A percentile compares a stretch with the other conserved stretches of the same genome.
phyloP scores from a whole-genome alignment of 2,888 invertebrate genomes.

The Rotaria macrura region DNA sequence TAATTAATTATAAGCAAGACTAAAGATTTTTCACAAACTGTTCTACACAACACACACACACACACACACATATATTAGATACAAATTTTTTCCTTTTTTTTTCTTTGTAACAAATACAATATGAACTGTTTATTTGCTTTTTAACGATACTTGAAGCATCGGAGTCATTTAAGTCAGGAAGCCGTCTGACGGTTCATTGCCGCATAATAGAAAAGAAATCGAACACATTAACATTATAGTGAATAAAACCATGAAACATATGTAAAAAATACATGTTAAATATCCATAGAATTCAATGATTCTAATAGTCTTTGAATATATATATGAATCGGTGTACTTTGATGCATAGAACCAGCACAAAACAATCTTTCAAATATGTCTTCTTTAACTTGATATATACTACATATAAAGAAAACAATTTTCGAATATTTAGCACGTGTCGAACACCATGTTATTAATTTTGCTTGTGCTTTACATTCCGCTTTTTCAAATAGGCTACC shows the following conservation, averaged over 20 bases:
- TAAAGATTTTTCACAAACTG: not conserved
- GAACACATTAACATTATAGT: not conserved
- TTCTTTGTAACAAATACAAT: not conserved
- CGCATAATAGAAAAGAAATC: not conserved
- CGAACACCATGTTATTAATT: not conserved
- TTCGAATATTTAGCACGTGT: not conserved
- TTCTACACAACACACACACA: not conserved
- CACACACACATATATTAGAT: not conserved
- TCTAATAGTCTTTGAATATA: not conserved
- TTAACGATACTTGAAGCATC: not conserved
- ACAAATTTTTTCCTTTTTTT: not conserved
- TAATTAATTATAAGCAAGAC: not conserved
- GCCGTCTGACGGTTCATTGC: not conserved
- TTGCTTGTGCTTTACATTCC: not conserved
- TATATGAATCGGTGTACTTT: not conserved
- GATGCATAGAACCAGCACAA: not conserved
- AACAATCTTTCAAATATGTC: conserved; percentile 8
- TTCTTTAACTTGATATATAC: conserved; percentile 19
- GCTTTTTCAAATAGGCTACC: not conserved
- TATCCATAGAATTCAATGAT: not conserved
- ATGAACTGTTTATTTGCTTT: not conserved
- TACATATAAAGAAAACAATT: not conserved
- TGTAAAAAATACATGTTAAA: not conserved
- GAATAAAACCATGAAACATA: not conserved
- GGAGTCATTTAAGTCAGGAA: not conserved